A percentile compares a stretch with the other conserved stretches of the same genome.
These are phyloP conservation scores for Choreutis nemorana DNA, from an alignment of 2,888 invertebrate genomes.

Conservation along the genomic window DNA sequence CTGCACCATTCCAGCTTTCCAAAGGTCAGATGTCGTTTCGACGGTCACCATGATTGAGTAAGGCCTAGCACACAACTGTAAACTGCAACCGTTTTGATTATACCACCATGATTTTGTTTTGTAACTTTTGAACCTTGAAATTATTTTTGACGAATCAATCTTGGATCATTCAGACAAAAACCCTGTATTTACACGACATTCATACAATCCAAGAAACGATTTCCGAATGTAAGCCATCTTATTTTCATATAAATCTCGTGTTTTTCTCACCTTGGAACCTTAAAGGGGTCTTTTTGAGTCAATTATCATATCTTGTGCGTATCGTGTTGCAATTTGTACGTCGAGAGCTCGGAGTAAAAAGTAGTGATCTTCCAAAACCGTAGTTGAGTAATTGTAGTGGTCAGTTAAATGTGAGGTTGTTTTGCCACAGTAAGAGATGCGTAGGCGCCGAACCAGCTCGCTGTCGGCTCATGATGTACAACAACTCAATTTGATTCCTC, in stretches of 20 bases:
- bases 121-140: too few species aligned
- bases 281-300: constrained; percentile 11
- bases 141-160: too few species aligned
- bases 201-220: not conserved
- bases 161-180: too few species aligned
- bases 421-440: constrained; percentile 12
- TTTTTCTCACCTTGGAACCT: constrained; percentile 18
- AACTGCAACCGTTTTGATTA: too few species aligned
- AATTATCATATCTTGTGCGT: constrained; percentile 11
- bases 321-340: constrained; percentile 16
- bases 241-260: constrained; percentile 3
- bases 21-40: too few species aligned
- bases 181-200: not conserved
- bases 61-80: too few species aligned
- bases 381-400: constrained; percentile 26
- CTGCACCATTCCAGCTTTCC: too few species aligned
- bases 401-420: constrained; percentile 9
- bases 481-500: constrained; percentile 37
- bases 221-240: not conserved
- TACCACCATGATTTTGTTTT: too few species aligned
- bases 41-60: too few species aligned
- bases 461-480: constrained; percentile 20
- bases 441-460: constrained; percentile 23
- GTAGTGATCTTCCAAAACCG: constrained; percentile 19
- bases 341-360: constrained; percentile 17